Evolutionary conservation across 2,888 invertebrate species (phyloP), one percentile per base, ranked within the genome.

Genomic region (Aphidius colemani): DNA sequence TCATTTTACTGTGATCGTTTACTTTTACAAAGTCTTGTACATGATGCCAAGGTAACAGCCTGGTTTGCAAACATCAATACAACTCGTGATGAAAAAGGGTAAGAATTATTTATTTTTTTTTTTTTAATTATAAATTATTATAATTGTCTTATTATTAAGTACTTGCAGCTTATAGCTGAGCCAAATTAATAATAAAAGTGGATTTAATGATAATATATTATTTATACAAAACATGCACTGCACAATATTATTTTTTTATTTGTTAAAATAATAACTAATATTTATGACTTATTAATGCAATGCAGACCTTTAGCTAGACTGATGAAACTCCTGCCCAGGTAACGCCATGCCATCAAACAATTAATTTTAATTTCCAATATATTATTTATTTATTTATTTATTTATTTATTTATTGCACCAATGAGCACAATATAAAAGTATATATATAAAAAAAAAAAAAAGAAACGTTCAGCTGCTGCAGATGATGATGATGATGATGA

Each of bases 291-390:
- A 30, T 82, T 81, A 70, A 81, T 82, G 79, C 78, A 79, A 82
- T 80, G 81, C 83, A 90, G 90, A 86, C 93, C 94, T 85, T 93
- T 95, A 87, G 93, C 93, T 85, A 92, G 91, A 88, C 90, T 94
- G 90, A 94, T 94, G 89, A 92, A 93, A 87, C 89, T 93, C 83
- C 87, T 94, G 86, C 91, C 94, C 89, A 95, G 95, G 95, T 95
- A 95, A 90, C 78, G 79, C 78, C 81, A 80, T 78, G 78, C 80
- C 77, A 78, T 78, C 80, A 80, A 80, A 82, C 78, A 74, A 80
- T 79, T 78, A 71, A 74, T 74, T 70, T 67, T 71, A 61, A 66
- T 61, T 74, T 5, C 30, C 3, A 30, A 30, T 30, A 5, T 76
- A 75, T 70, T 71, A 68, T 71, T 64, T 66, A 67, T 65, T 64